phyloP scores from a whole-genome alignment of 2,888 invertebrate genomes.

The Aromia moschata region DNA sequence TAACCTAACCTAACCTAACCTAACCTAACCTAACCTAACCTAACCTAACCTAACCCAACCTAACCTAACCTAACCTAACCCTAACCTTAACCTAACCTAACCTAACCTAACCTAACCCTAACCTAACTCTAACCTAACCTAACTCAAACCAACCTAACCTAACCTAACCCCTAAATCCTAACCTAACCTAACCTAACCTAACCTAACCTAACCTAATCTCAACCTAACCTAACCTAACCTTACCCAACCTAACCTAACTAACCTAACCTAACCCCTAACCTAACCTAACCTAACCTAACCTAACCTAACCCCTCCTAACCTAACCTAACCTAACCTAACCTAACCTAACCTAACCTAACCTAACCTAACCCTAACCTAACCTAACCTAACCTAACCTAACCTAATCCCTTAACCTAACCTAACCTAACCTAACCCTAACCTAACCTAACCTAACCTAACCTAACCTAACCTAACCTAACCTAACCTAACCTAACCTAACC shows the following conservation, averaged over 20 bases:
- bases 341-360: conserved; percentile 23
- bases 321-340: conserved; percentile 32
- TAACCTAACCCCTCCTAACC: background rate
- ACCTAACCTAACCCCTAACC: no score
- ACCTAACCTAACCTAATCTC: conserved; percentile 46
- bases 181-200: conserved; percentile 37
- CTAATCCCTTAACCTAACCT: conserved; percentile 29
- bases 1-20: conserved; percentile 25
- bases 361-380: conserved; percentile 12
- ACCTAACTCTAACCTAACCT: conserved; percentile 39
- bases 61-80: conserved; percentile 25
- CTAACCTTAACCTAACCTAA: conserved; percentile 25
- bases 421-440: conserved; percentile 31
- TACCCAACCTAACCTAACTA: conserved; percentile 33
- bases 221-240: conserved; percentile 39
- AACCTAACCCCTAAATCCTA: conserved; percentile 46
- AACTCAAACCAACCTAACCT: conserved; percentile 47
- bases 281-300: background rate
- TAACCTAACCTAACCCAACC: conserved; percentile 24
- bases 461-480: conserved; percentile 37
- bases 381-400: conserved; percentile 23
- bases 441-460: conserved; percentile 26
- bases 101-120: conserved; percentile 28
- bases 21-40: conserved; percentile 25
- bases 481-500: conserved; percentile 37